Base-by-base conservation (phyloP, 92 coral and sea anemone species). In the Actinostola sp. region DNA sequence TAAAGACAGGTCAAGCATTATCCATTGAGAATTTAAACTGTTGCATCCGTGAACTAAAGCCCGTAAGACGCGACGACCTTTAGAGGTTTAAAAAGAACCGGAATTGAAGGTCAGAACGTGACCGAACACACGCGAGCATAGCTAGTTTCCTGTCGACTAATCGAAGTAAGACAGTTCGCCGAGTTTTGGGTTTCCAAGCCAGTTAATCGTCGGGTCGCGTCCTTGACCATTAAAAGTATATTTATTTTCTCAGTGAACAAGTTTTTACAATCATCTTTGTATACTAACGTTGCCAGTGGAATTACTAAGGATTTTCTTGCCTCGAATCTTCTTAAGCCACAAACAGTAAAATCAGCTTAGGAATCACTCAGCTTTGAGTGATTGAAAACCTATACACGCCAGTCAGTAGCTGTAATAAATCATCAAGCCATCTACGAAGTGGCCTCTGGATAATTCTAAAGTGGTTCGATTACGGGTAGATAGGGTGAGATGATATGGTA, bases 1-100 rank as follows among this genome's bases (percentile, higher is more conserved):
- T 66, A 66, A 66, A 66, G 26, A 45, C 58, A 66, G 72, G 72
- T 66, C 72, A 66, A 66, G 72, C 58, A 66, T 46, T 34, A 66
- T 66, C 56, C 34, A 66, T 46, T 66, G 58, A 66, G 58, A 66
- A 27, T 66, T 66, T 66, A 44, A 66, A 66, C 44, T 66, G 72
- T 46, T 43, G 72, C 29, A 45, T 66, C 72, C 72, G 72, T 66
- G 72, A 27, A 17, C 26, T 1, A 8, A 17, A 46, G 57, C 9
- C 32, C 21, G 59, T 46, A 36, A 36, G 6, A 4, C 42, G 42
- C 53, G 53, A 46, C 59, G 59, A 52, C 30, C 59, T 52, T 6
- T 11, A 36, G 11, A 36, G 31, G 4, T 14, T 52, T 8, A 52
- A 52, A 52, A 19, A 52, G 59, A 52, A 52, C 59, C 59, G 59